Percentiles rank a stretch among this genome's conserved stretches.
These are phyloP conservation scores for Palythoa grandiflora DNA, from an alignment of 92 coral and sea anemone species.

Conservation along the genomic window DNA sequence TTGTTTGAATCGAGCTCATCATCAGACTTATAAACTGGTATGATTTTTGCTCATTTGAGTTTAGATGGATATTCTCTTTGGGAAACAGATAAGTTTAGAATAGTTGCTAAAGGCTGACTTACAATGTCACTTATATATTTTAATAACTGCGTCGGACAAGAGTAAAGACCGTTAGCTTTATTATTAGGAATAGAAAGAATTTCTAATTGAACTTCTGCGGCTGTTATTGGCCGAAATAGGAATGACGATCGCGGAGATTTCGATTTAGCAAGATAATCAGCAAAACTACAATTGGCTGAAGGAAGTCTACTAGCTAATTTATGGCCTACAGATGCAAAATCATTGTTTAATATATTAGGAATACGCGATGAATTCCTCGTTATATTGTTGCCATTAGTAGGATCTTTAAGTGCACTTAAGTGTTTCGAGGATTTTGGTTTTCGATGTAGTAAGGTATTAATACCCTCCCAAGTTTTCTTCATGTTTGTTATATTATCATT, in stretches of 20 bases:
- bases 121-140: neutral
- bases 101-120: neutral
- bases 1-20: slow-evolving; percentile 46
- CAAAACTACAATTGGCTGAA: neutral
- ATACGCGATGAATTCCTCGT: slow-evolving; percentile 37
- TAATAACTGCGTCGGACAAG: neutral
- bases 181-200: neutral
- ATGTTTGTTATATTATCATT: slow-evolving; percentile 14
- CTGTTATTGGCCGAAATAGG: slow-evolving; percentile 1
- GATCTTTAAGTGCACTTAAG: neutral
- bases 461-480: neutral
- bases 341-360: neutral
- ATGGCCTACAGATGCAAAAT: slow-evolving; percentile 42
- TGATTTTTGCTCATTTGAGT: neutral
- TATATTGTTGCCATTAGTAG: slow-evolving; percentile 9
- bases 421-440: slow-evolving; percentile 1
- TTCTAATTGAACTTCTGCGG: neutral
- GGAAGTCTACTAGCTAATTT: slow-evolving; percentile 13
- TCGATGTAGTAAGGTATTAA: neutral
- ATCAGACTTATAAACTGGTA: slow-evolving; percentile 39
- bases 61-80: slow-evolving; percentile 43
- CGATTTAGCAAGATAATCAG: neutral
- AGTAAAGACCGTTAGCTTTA: neutral
- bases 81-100: neutral
- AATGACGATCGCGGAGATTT: neutral